Conservation (phyloP, 2,888 invertebrate genomes). For the Deilephila elpenor region DNA sequence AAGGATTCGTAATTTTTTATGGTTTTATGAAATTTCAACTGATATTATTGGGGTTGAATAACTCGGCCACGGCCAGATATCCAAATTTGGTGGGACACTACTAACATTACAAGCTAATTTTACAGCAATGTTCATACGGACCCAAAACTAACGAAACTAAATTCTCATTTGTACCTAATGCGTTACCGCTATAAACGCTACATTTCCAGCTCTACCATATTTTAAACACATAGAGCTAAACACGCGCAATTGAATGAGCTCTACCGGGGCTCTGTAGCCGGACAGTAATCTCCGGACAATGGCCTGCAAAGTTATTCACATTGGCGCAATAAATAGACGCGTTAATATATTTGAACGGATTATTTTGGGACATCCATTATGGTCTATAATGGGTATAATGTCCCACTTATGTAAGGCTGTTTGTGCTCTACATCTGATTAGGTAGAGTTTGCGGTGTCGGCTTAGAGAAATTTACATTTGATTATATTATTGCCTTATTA, state of each 20-base stretch:
- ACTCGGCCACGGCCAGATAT: no score
- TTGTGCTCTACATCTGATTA: neutral
- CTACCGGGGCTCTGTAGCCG: constrained; percentile 14
- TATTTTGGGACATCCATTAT: constrained; percentile 19
- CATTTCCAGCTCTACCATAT: neutral
- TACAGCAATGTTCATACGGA: no score
- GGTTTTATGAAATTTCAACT: no score
- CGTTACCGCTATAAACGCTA: constrained; percentile 1
- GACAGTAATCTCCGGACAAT: constrained; percentile 30
- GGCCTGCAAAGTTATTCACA: constrained; percentile 21
- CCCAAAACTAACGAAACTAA: no score
- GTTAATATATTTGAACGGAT: constrained; percentile 15
- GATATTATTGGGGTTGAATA: no score
- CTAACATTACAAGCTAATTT: no score
- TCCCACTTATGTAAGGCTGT: neutral
- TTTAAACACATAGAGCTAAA: constrained; percentile 27
- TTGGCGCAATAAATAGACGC: constrained; percentile 20
- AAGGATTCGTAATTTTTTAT: no score
- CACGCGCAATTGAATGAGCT: constrained; percentile 49
- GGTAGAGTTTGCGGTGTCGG: neutral
- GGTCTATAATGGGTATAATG: constrained; percentile 5
- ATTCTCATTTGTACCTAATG: neutral
- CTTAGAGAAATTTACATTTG: no score
- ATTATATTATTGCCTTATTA: no score
- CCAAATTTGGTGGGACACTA: no score